Base-by-base conservation (phyloP, 2,113 vertebrate genomes). In the Pseudorasbora parva region DNA sequence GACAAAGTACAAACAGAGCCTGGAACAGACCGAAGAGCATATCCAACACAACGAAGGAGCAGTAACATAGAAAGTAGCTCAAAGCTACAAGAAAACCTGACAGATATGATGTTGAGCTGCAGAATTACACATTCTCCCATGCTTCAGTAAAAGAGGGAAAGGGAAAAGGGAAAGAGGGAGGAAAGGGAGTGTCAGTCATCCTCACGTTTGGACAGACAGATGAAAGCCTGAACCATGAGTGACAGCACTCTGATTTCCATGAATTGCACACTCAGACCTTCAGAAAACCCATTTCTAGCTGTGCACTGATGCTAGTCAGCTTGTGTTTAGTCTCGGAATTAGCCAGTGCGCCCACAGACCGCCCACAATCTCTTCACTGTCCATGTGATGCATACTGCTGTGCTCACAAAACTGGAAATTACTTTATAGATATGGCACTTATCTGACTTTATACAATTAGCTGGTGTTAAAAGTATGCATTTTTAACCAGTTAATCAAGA, bases 1-100 rank as follows among this genome's bases (percentile, higher is more conserved):
- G 51, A 82, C 77, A 41, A 10, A 6, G 21, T 64, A 83, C 71
- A 79, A 83, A 83, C 57, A 80, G 60, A 69, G 77, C 57, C 45
- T 14, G 23, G 19, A 51, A 78, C 54, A 23, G 17, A 7, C 56
- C 1, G 11, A 33, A 69, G 30, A 11, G 11, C 19, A 30, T 41
- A 33, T 66, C 27, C 45, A 77, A 6, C 17, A 69, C 45, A 56
- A 43, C 57, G n/a, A 86, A 60, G n/a, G 33, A 74, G 59, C 17
- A 57, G 21, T 9, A 33, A 43, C 14, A 51, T 43, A 33, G 21
- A 84, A 73, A 81, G n/a, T 43, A 41, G 8, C 17, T 69, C 62
- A 71, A 7, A 60, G 47, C 8, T 15, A 49, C 19, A 68, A 11
- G 21, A n/a, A 77, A 84, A 59, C 60, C 25, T 71, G 71, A 81